phyloP scores from a whole-genome alignment of 2,888 invertebrate genomes.

The Synergus gifuensis region DNA sequence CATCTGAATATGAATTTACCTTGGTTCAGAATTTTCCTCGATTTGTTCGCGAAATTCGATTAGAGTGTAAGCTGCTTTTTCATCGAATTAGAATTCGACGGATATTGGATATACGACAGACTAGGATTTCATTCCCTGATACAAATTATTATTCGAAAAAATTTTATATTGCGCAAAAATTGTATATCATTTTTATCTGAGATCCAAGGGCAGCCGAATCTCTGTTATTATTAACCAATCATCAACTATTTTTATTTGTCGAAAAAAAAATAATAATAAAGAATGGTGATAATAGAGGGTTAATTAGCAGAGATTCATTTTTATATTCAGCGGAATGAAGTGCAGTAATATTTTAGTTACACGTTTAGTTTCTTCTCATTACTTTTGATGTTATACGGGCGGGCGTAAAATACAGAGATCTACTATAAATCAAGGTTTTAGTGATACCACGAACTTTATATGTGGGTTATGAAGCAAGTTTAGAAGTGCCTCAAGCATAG shows the following conservation, averaged over 20 bases:
- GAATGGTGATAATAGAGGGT: neutral
- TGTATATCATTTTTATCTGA: neutral
- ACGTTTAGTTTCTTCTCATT: conserved; percentile 45
- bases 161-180: neutral
- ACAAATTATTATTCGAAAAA: neutral
- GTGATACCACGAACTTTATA: conserved; percentile 57
- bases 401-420: conserved; percentile 52
- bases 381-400: conserved; percentile 23
- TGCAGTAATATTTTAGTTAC: conserved; percentile 46
- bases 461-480: conserved; percentile 62
- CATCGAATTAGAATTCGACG: conserved; percentile 34
- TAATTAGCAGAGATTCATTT: conserved; percentile 27
- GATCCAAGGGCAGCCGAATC: neutral
- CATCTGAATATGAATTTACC: conserved; percentile 39
- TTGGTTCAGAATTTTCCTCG: conserved; percentile 25
- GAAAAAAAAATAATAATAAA: neutral
- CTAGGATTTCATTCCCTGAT: neutral
- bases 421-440: conserved; percentile 60
- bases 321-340: conserved; percentile 41
- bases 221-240: neutral
- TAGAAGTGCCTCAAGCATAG: conserved; percentile 29
- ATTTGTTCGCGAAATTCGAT: conserved; percentile 35
- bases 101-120: conserved; percentile 21
- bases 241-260: too few relatives aligned
- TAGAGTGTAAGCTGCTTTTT: conserved; percentile 33